A percentile compares a stretch with the other conserved stretches of the same genome.
phyloP scores from a whole-genome alignment of 2,888 invertebrate species.

The Catonia carolina region DNA sequence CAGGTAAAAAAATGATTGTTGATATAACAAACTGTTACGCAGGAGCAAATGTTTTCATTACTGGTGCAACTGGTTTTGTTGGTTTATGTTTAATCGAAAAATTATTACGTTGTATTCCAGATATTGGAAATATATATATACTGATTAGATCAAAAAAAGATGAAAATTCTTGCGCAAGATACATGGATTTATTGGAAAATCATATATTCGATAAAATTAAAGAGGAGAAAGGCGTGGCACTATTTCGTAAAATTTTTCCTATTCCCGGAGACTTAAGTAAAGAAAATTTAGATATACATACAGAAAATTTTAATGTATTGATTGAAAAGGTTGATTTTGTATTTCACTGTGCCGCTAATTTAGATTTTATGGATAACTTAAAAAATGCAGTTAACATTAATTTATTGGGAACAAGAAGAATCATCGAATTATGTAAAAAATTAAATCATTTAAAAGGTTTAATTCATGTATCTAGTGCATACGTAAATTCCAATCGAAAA shows the following conservation, averaged over 20 bases:
- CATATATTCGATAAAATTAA: conserved; percentile 18
- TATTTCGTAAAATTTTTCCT: conserved; percentile 63
- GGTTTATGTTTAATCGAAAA: conserved; percentile 89
- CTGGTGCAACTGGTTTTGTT: conserved; percentile 91
- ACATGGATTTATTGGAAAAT: conserved; percentile 48
- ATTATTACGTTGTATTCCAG: conserved; percentile 66
- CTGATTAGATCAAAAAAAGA: conserved; percentile 82
- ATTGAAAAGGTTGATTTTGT: conserved; percentile 74
- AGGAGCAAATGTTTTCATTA: conserved; percentile 77
- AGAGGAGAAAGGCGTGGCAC: conserved; percentile 24
- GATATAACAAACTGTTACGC: conserved; percentile 57
- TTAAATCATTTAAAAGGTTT: conserved; percentile 68
- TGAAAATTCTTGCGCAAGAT: conserved; percentile 62
- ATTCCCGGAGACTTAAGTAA: conserved; percentile 74
- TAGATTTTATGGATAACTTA: conserved; percentile 84
- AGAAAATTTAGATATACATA: conserved; percentile 63
- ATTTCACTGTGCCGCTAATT: conserved; percentile 89
- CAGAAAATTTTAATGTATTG: conserved; percentile 57
- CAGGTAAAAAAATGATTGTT: not conserved
- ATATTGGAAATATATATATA: conserved; percentile 58
- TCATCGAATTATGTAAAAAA: conserved; percentile 72
- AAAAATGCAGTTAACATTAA: conserved; percentile 80
- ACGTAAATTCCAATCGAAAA: conserved; percentile 74
- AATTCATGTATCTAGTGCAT: conserved; percentile 92
- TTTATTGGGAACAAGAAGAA: conserved; percentile 73